A percentile compares a stretch with the other conserved stretches of the same genome.
Evolutionary conservation across 1,140 invertebrate species (phyloP).

Genomic region (Scylla paramamosain): DNA sequence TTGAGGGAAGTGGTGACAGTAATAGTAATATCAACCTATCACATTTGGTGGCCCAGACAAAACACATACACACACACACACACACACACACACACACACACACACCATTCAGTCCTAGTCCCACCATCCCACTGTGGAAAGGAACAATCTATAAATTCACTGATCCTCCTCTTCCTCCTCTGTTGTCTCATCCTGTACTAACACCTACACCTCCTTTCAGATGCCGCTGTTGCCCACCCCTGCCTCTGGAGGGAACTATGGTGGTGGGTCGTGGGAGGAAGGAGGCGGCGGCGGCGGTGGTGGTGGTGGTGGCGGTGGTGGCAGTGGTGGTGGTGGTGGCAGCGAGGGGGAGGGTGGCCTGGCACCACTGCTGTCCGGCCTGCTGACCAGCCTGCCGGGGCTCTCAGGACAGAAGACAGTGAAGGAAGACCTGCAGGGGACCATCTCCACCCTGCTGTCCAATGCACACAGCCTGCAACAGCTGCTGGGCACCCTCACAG

Average conservation of each 20-base stretch:
- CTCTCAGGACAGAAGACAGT: neutral
- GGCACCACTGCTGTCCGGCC: conserved; percentile 63
- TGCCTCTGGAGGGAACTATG: conserved; percentile 44
- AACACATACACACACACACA: too few species aligned
- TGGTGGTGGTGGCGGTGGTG: conserved; percentile 47
- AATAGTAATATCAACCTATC: too few species aligned
- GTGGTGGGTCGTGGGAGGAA: conserved; percentile 63
- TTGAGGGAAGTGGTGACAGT: too few species aligned
- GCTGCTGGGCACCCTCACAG: conserved; percentile 78
- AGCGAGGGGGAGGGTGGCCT: conserved; percentile 50
- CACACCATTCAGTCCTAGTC: too few species aligned
- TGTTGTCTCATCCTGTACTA: too few species aligned
- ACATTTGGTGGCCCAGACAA: too few species aligned
- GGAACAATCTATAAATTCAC: too few species aligned
- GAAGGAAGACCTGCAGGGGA: conserved; percentile 79
- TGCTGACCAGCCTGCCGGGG: conserved; percentile 76
- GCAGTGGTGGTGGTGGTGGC: conserved; percentile 47
- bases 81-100: too few species aligned
- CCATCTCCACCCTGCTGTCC: conserved; percentile 79
- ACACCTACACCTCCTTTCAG: conserved; percentile 33
- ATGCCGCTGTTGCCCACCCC: conserved; percentile 71
- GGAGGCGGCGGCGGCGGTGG: neutral
- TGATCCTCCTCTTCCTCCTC: too few species aligned
- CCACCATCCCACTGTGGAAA: too few species aligned
- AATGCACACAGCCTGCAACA: conserved; percentile 80